Percentiles rank a stretch among this genome's conserved stretches.
Evolutionary conservation across 2,888 invertebrate genomes (phyloP).

Genomic region (Morpho achilles): DNA sequence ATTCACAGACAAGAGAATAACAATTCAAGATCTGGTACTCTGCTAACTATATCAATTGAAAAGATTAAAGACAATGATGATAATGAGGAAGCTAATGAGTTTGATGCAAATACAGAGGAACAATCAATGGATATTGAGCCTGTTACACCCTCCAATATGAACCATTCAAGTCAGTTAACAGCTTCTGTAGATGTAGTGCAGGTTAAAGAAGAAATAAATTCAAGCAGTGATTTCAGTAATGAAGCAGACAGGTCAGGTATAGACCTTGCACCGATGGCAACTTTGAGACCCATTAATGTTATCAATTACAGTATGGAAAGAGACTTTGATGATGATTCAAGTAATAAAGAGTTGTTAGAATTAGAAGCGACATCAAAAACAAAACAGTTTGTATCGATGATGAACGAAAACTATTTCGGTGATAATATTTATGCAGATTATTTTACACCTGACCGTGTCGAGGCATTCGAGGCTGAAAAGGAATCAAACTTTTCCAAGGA

Average conservation of each 20-base stretch:
- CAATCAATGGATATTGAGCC: constrained; percentile 66
- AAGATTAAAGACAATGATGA: constrained; percentile 44
- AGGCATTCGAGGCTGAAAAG: constrained; percentile 56
- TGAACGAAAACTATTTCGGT: constrained; percentile 71
- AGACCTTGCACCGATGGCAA: constrained; percentile 47
- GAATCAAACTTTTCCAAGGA: constrained; percentile 48
- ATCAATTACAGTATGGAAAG: constrained; percentile 58
- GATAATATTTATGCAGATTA: constrained; percentile 73
- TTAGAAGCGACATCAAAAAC: constrained; percentile 62
- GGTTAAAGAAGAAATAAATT: constrained; percentile 64
- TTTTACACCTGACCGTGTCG: constrained; percentile 65
- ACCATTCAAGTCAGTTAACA: constrained; percentile 37
- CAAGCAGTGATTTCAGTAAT: constrained; percentile 60
- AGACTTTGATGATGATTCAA: constrained; percentile 64
- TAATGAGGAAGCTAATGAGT: constrained; percentile 42
- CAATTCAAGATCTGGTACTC: constrained; percentile 37
- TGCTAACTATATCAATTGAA: constrained; percentile 54
- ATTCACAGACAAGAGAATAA: constrained; percentile 29
- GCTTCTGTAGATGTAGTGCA: constrained; percentile 41
- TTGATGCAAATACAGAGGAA: constrained; percentile 61
- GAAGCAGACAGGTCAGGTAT: constrained; percentile 43
- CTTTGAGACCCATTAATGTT: constrained; percentile 64
- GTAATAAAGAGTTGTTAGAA: constrained; percentile 60
- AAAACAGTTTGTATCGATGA: constrained; percentile 70
- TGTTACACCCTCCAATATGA: constrained; percentile 41